Base-by-base conservation (phyloP, 2,888 invertebrate genomes). In the Meteorus colon region DNA sequence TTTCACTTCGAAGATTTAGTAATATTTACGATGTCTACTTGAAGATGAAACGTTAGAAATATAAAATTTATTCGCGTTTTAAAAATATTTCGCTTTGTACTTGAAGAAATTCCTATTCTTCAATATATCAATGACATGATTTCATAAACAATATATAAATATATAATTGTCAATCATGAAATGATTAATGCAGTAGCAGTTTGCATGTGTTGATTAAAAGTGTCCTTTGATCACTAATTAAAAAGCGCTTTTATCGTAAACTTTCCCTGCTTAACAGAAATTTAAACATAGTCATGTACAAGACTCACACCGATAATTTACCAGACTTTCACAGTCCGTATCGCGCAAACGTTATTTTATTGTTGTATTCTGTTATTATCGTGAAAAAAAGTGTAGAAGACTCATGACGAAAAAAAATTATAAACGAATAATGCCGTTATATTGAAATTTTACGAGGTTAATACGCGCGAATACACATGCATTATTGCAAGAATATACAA, bases 371-470 rank as follows among this genome's bases (percentile, higher is more conserved):
- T 45, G 72, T 70, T 59, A 66, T 51, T 59, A 51, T 48, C 45
- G 74, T 70, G 74, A 24, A 73, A 75, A 74, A 74, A 78, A 74
- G 74, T 68, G 48, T 51, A 65, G 37, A 27, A 31, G 51, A 45
- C 16, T 55, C 29, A 41, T 48, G 45, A 10, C 10, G 37, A 24
- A 59, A 55, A 74, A 62, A 74, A 70, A 81, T 83, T 81, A 6
- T 4, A 16, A 16, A 48, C 48, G n/a, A 48, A 48, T 48, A 81
- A 78, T 81, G 82, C 83, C 81, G 83, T 83, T 82, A 63, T 63
- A 81, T 41, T 8, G 41, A 82, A 84, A 81, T 86, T 86, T 86
- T 86, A 85, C 83, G 84, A 82, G 82, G 84, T 85, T 84, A 85
- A 85, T 83, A 85, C 79, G 84, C 86, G 81, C 82, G 16, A 41